Evolutionary conservation across 2,797 vertebrate species (phyloP).

Genomic region (Chrosomus eos): DNA sequence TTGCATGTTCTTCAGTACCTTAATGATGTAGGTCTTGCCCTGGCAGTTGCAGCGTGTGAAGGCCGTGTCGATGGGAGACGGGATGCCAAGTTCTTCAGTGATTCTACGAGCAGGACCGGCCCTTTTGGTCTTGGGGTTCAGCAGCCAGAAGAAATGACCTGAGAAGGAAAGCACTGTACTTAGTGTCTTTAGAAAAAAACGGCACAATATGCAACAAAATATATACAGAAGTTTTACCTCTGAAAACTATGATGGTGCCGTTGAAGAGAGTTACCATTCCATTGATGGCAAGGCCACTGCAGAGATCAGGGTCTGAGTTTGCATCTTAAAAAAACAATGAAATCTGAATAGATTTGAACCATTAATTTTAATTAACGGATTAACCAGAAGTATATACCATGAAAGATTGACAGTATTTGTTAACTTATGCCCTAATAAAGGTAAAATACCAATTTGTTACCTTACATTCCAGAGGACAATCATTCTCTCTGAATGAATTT

Average conservation of each 20-base stretch:
- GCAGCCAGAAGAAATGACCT: conserved; percentile 88
- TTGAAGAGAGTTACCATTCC: conserved; percentile 85
- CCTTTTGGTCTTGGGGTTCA: conserved; percentile 75
- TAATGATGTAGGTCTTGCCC: conserved; percentile 88
- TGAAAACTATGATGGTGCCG: conserved; percentile 86
- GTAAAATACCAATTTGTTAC: background rate
- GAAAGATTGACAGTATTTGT: background rate
- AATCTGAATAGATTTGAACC: too few relatives aligned
- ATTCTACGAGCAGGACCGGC: conserved; percentile 78
- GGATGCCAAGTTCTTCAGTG: conserved; percentile 82
- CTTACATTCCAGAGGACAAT: background rate
- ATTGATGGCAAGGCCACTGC: conserved; percentile 80
- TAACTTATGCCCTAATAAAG: background rate
- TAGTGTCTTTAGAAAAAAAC: background rate
- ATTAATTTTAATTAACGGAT: background rate
- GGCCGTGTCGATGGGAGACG: conserved; percentile 85
- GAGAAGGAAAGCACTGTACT: conserved; percentile 32
- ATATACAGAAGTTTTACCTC: conserved; percentile 76
- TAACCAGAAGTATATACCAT: background rate
- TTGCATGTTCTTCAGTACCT: conserved; percentile 72
- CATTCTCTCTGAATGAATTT: background rate
- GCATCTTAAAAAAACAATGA: conserved; percentile 59
- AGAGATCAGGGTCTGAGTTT: conserved; percentile 78
- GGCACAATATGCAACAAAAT: background rate
- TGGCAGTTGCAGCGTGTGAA: conserved; percentile 91